Evolutionary conservation across 2,113 vertebrate genomes (phyloP).

Genomic region (Acrocephalus kingi): DNA sequence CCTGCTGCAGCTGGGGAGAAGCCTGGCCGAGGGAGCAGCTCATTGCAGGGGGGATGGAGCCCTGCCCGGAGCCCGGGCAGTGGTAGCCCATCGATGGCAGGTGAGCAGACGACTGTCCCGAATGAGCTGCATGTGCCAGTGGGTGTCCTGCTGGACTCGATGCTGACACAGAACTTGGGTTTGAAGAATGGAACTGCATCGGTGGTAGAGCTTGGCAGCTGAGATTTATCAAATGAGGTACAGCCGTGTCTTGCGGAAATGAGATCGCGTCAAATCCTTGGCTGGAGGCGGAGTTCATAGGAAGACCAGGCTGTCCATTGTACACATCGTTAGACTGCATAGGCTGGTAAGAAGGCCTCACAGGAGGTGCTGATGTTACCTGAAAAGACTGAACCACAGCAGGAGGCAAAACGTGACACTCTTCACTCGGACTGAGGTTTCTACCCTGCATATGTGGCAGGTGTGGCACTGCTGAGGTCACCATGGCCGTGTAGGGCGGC

Average conservation of each 20-base stretch:
- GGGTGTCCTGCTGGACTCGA: constrained; percentile 78
- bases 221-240: constrained; percentile 84
- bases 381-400: constrained; percentile 85
- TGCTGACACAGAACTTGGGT: constrained; percentile 71
- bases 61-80: constrained; percentile 79
- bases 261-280: constrained; percentile 88
- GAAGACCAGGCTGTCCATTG: constrained; percentile 89
- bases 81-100: constrained; percentile 84
- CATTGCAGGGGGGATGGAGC: constrained; percentile 73
- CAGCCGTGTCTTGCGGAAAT: constrained; percentile 84
- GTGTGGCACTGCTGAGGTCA: constrained; percentile 85
- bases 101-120: constrained; percentile 78
- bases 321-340: constrained; percentile 86
- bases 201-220: constrained; percentile 78
- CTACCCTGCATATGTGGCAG: constrained; percentile 87
- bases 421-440: constrained; percentile 82
- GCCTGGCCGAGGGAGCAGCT: constrained; percentile 81
- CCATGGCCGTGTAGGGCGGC: constrained; percentile 82
- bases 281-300: constrained; percentile 78
- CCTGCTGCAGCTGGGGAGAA: constrained; percentile 84
- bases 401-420: constrained; percentile 83
- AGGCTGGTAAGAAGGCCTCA: constrained; percentile 85
- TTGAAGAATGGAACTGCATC: constrained; percentile 86
- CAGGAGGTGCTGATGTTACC: constrained; percentile 76
- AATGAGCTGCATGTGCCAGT: constrained; percentile 75